Evolutionary conservation across 2,888 invertebrate genomes (phyloP).

Genomic region (Acleris laterana): DNA sequence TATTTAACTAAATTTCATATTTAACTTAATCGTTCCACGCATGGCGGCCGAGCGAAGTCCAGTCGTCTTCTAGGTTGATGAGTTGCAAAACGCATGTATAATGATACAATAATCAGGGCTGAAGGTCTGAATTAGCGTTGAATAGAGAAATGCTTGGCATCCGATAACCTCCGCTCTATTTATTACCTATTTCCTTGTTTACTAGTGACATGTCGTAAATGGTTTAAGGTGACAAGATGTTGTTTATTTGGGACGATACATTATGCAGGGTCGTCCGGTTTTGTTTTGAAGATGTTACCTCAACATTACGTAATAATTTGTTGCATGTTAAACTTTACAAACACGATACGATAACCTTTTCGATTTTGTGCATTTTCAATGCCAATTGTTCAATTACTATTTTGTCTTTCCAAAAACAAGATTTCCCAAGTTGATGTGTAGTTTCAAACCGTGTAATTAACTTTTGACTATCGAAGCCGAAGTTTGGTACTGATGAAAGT

Average conservation of each 20-base stretch:
- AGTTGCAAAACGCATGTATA: conserved; percentile 60
- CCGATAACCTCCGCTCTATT: conserved; percentile 42
- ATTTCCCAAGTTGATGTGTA: too few species aligned
- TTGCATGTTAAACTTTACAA: neutral
- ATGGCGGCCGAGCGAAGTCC: conserved; percentile 50
- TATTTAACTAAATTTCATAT: neutral
- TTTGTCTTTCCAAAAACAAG: too few species aligned
- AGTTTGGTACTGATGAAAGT: too few species aligned
- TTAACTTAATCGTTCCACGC: conserved; percentile 13
- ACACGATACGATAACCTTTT: too few species aligned
- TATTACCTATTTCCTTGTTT: conserved; percentile 20
- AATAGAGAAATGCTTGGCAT: conserved; percentile 56
- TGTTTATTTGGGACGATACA: conserved; percentile 27
- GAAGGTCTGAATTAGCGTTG: conserved; percentile 66
- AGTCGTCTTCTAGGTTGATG: conserved; percentile 41
- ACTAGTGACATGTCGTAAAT: conserved; percentile 18
- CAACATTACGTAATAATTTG: neutral
- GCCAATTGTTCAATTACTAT: too few species aligned
- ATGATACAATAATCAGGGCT: conserved; percentile 32
- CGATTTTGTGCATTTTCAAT: too few species aligned
- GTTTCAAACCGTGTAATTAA: too few species aligned
- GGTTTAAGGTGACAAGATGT: conserved; percentile 19
- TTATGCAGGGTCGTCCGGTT: neutral
- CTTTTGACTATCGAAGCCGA: too few species aligned
- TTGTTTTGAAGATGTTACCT: neutral